Percentiles rank a stretch among this genome's conserved stretches.
Conservation (phyloP, 2,113 vertebrate genomes). For the Gopherus flavomarginatus region DNA sequence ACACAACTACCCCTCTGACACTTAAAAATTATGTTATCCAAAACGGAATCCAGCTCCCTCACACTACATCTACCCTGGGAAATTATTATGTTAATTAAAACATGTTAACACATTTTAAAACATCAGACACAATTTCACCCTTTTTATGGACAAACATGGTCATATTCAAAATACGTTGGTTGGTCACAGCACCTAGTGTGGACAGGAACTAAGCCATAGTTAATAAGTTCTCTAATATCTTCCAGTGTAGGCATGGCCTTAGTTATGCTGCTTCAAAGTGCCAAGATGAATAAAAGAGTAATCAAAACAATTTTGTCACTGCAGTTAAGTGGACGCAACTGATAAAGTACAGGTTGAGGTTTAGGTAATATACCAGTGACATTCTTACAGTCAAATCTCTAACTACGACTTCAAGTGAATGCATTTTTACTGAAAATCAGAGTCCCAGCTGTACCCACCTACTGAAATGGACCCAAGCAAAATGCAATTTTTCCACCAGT, state of each 20-base stretch:
- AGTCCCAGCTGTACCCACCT: not conserved
- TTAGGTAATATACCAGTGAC: not conserved
- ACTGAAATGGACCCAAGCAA: not conserved
- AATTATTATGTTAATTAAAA: not conserved
- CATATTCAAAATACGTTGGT: not conserved
- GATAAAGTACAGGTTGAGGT: slow-evolving; percentile 7
- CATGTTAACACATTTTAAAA: not conserved
- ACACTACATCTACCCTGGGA: not conserved
- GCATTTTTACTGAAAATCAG: slow-evolving; percentile 39
- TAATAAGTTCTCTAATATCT: not conserved
- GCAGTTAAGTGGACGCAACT: not conserved
- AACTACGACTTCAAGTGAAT: not conserved
- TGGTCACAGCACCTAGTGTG: not conserved
- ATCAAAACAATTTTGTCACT: not conserved
- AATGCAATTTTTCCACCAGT: not conserved
- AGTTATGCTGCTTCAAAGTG: not conserved
- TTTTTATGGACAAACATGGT: not conserved
- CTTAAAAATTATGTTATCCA: not conserved
- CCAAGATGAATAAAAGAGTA: not conserved
- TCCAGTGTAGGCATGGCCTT: not conserved
- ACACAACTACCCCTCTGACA: too few relatives aligned
- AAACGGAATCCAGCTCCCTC: not conserved
- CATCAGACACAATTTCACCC: not conserved
- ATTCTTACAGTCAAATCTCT: slow-evolving; percentile 28
- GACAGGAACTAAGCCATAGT: not conserved